Conservation (phyloP, 2,797 vertebrate genomes). For the Luscinia megarhynchos region DNA sequence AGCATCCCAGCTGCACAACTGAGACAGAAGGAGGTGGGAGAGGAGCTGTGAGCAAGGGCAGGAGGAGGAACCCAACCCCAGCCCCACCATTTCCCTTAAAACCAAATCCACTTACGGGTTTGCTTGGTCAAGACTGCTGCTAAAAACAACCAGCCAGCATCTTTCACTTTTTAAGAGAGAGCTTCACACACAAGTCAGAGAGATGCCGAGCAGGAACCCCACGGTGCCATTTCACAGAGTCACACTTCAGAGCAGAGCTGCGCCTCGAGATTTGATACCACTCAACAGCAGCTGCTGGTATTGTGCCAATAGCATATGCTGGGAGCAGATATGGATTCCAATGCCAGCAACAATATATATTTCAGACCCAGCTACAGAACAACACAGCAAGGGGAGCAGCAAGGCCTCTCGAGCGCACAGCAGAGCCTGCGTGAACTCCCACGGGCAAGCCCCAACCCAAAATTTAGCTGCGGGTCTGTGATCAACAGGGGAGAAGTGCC, state of each 20-base stretch:
- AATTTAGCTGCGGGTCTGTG: not conserved
- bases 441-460: not conserved
- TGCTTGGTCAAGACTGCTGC: not conserved
- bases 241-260: slow-evolving; percentile 29
- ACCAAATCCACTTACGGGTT: not conserved
- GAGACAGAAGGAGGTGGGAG: not conserved
- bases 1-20: not conserved
- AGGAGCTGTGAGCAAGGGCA: not conserved
- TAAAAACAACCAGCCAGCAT: not conserved
- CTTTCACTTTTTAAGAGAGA: not conserved
- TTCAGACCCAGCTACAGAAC: slow-evolving; percentile 41
- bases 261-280: slow-evolving; percentile 19
- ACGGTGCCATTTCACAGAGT: slow-evolving; percentile 42
- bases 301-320: slow-evolving; percentile 63
- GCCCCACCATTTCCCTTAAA: not conserved
- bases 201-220: not conserved
- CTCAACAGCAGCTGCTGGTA: slow-evolving; percentile 67
- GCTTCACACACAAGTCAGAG: not conserved
- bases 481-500: not conserved
- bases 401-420: not conserved
- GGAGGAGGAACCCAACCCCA: not conserved
- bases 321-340: slow-evolving; percentile 48
- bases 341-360: slow-evolving; percentile 55
- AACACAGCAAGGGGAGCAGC: slow-evolving; percentile 23
- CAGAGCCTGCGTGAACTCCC: not conserved